phyloP scores from a whole-genome alignment of 2,113 vertebrate genomes.

The Narcine bancroftii region DNA sequence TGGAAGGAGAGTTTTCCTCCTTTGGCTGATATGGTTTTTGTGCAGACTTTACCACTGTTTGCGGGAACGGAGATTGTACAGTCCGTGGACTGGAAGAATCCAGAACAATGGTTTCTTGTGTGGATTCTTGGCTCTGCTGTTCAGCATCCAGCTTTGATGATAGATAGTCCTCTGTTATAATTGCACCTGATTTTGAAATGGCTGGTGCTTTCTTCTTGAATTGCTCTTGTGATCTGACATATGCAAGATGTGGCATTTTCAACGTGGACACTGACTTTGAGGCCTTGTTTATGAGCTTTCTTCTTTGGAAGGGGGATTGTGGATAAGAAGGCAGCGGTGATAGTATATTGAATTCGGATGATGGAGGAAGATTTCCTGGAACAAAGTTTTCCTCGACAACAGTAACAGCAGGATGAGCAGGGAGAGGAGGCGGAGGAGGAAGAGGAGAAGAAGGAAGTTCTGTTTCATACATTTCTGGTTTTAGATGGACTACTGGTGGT shows the following conservation, averaged over 20 bases:
- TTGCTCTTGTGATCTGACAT: slow-evolving; percentile 49
- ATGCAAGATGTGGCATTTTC: slow-evolving; percentile 60
- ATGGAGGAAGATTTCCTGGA: slow-evolving; percentile 54
- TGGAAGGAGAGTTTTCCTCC: slow-evolving; percentile 41
- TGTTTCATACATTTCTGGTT: slow-evolving; percentile 53
- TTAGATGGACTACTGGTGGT: slow-evolving; percentile 55
- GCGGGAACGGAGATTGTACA: not conserved
- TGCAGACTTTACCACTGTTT: not conserved
- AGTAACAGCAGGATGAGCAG: slow-evolving; percentile 29
- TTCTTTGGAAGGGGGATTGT: slow-evolving; percentile 50
- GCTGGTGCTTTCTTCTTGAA: slow-evolving; percentile 44
- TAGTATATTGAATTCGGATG: slow-evolving; percentile 55
- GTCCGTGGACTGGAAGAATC: not conserved
- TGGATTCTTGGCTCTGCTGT: not conserved
- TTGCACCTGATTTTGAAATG: slow-evolving; percentile 39
- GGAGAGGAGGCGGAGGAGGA: slow-evolving; percentile 52
- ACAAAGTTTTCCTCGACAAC: slow-evolving; percentile 37
- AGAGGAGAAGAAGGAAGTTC: slow-evolving; percentile 53
- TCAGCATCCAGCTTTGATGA: not conserved
- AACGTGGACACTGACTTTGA: slow-evolving; percentile 50
- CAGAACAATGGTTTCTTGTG: not conserved
- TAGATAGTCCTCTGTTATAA: slow-evolving; percentile 20
- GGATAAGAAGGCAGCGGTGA: slow-evolving; percentile 40
- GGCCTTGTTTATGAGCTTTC: slow-evolving; percentile 55
- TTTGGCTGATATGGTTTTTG: not conserved